Evolutionary conservation across 2,113 vertebrate species (phyloP), one percentile per base, ranked within the genome.

Genomic region (Pyxicephalus adspersus): DNA sequence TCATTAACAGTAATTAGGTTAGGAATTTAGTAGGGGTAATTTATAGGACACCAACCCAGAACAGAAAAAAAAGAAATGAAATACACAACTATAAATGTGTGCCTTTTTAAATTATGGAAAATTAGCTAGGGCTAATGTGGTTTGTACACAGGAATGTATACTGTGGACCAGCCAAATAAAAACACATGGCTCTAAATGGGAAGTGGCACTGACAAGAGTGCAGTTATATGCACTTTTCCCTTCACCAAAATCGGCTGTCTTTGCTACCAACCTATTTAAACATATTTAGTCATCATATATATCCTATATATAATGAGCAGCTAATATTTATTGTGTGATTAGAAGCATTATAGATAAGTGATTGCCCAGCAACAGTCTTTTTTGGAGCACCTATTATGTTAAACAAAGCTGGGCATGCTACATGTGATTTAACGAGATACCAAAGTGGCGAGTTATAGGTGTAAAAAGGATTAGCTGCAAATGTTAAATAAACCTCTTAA

Each of bases 341-440:
- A 31, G 13, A 8, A n/a, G 55, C 22, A 52, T 67, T 81, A 73
- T 73, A 72, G 67, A 81, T 81, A 81, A 72, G 58, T 29, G 2
- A 25, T 28, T 64, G 51, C 45, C 60, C 50, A 65, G 63, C 45
- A 74, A 74, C 68, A 71, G 68, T 60, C 79, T 81, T 81, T 60
- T 81, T 65, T 81, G 68, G 79, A 55, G 19, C 45, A 26, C 18
- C 13, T 28, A 81, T 74, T 81, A 81, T 68, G 79, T 81, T 68
- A 81, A 22, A 64, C 28, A 50, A 80, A 70, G 34, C 34, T 29
- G 45, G 31, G 18, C 29, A 1, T 50, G 64, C 60, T 80, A 78
- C 68, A 31, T 70, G 50, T 81, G 79, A 81, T 81, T 60, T 74
- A 73, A 81, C 65, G 68, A 19, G 79, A 81, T 81, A 55, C 79